Evolutionary conservation across 2,797 vertebrate species (phyloP).

Genomic region (Pangasius macronema): DNA sequence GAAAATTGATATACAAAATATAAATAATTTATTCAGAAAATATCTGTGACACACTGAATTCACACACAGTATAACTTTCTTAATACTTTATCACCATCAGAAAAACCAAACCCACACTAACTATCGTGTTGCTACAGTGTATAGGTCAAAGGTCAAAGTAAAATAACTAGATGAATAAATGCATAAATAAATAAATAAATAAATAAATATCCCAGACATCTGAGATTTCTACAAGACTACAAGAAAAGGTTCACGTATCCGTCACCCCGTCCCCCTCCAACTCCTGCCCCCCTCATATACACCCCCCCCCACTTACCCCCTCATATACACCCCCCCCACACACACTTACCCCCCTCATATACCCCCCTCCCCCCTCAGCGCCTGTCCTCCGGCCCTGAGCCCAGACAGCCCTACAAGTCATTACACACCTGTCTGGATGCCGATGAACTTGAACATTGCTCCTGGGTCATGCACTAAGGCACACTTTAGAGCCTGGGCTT

Average conservation of each 20-base stretch:
- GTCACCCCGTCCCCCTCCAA: neutral
- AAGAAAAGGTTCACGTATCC: neutral
- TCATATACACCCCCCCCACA: slow-evolving; percentile 11
- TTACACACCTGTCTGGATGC: slow-evolving; percentile 58
- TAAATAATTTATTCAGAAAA: neutral
- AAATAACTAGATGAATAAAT: neutral
- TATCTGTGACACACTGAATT: neutral
- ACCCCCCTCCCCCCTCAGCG: neutral
- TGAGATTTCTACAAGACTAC: neutral
- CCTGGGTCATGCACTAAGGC: slow-evolving; percentile 45
- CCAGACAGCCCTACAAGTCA: slow-evolving; percentile 51
- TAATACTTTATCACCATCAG: neutral
- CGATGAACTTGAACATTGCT: slow-evolving; percentile 57
- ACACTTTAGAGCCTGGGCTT: slow-evolving; percentile 44
- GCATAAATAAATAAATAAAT: neutral
- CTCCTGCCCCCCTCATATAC: slow-evolving; percentile 2
- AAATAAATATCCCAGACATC: slow-evolving; percentile 4
- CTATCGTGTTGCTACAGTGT: neutral
- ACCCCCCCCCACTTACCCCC: neutral
- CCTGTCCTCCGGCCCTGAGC: slow-evolving; percentile 10
- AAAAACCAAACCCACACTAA: neutral
- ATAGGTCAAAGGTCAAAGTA: neutral
- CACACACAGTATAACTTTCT: neutral
- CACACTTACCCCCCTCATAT: neutral
- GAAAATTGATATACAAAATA: neutral